Base-by-base conservation (phyloP, 1,140 invertebrate genomes). In the Mesaphorura yosii region DNA sequence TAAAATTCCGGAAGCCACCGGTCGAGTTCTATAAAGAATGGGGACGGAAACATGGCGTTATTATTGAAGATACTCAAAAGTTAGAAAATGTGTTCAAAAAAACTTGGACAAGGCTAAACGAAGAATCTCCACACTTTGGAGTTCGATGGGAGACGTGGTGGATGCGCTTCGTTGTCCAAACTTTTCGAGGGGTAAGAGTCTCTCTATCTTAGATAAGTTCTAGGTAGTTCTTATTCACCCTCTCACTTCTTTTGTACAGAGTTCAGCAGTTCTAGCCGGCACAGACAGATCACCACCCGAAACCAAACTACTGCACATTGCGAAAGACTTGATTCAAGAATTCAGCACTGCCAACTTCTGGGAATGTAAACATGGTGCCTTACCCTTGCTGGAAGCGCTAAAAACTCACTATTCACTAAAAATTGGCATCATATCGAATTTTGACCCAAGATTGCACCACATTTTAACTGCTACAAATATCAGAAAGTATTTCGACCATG, bases 371-470 rank as follows among this genome's bases (percentile, higher is more conserved):
- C 74, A 80, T 31, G 82, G 81, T 4, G 73, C 77, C 14, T 62
- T 73, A 2, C 73, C 79, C 26, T 67, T 86, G 28, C 70, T 92
- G 1, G 66, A 77, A 27, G 72, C 75, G 54, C 65, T 85, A 15
- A 73, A 70, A 48, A 61, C 66, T 23, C 66, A 67, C 20, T 26
- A 20, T 15, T 62, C 68, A 37, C 61, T 81, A 14, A 63, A 70
- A 3, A 56, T 92, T 22, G 88, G 88, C 17, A 77, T 89, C 0
- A 81, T 93, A 58, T 88, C 87, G 14, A 94, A 94, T 71, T 89
- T 84, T 72, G 88, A 93, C 71, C 79, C 84, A 41, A 74, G 87
- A 48, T 69, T 93, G 1, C 70, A 79, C 45, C 69, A 70, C 2
- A 76, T 90, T 50, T 69, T 93, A 23, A 48, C 66, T 2, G 78